Conservation (phyloP, 2,797 vertebrate genomes). For the Heteromormyrus szaboi region DNA sequence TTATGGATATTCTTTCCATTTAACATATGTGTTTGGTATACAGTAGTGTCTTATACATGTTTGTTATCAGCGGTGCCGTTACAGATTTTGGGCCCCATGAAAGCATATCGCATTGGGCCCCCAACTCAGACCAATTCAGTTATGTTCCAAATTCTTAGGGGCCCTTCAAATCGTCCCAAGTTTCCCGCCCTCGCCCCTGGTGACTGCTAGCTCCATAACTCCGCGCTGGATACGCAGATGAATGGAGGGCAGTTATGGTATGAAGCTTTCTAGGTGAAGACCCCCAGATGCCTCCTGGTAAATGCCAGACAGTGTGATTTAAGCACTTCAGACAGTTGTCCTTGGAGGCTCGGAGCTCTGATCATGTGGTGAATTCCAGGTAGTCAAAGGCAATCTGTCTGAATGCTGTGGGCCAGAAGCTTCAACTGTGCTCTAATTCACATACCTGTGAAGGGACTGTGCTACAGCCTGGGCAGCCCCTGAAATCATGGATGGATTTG, state of each 20-base stretch:
- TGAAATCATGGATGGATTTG: not conserved
- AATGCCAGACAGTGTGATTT: not conserved
- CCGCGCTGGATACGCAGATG: not conserved
- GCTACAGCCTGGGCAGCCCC: not conserved
- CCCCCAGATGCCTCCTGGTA: not conserved
- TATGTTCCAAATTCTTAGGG: not conserved
- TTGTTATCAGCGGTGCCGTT: not conserved
- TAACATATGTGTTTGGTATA: not conserved
- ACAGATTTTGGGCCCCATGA: not conserved
- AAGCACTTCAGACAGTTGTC: not conserved
- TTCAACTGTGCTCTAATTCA: not conserved
- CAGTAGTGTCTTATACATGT: not conserved
- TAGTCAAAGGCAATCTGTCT: not conserved
- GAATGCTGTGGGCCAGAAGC: not conserved
- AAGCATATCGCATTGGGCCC: not conserved
- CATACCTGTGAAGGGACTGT: not conserved
- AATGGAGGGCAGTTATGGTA: not conserved
- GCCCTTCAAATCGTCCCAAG: not conserved
- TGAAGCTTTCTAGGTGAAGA: not conserved
- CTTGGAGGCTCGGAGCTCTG: not conserved
- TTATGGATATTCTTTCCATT: not conserved
- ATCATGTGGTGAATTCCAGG: conserved; percentile 14
- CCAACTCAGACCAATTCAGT: not conserved
- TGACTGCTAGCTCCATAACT: not conserved
- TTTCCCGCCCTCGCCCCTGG: not conserved